Conservation (phyloP, 2,113 vertebrate genomes). For the Oryzias javanicus region DNA sequence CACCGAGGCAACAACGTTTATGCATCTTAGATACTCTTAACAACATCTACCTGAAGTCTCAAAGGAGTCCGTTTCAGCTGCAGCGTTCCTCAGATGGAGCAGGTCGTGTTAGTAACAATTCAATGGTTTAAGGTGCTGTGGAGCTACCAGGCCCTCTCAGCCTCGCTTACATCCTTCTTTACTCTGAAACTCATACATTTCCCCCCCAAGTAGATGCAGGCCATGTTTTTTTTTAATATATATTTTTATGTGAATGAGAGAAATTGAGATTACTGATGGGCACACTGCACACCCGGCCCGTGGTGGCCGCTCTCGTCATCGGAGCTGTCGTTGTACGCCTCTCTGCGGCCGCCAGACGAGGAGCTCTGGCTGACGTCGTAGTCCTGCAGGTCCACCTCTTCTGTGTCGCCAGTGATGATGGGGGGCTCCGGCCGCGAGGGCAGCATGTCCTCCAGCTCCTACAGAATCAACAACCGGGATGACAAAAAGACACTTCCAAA, state of each 20-base stretch:
- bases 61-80: neutral
- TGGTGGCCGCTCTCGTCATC: constrained; percentile 95
- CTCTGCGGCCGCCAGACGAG: constrained; percentile 86
- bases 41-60: constrained; percentile 28
- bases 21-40: constrained; percentile 38
- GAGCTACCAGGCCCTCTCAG: constrained; percentile 67
- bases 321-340: constrained; percentile 96
- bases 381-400: constrained; percentile 97
- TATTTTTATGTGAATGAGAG: neutral
- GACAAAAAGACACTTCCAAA: too few relatives aligned
- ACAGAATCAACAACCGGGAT: neutral
- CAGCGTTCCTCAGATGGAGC: constrained; percentile 39
- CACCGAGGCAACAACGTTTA: constrained; percentile 25
- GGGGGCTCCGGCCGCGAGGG: constrained; percentile 91
- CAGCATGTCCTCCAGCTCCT: constrained; percentile 98
- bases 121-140: constrained; percentile 24
- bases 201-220: constrained; percentile 31
- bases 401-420: constrained; percentile 86
- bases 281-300: constrained; percentile 95
- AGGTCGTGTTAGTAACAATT: constrained; percentile 15
- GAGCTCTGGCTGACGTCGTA: constrained; percentile 89
- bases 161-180: constrained; percentile 74
- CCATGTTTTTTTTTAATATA: neutral
- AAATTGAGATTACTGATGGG: constrained; percentile 85
- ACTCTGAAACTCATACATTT: constrained; percentile 69